Conservation (phyloP, 2,113 vertebrate genomes). For the Nestor notabilis region DNA sequence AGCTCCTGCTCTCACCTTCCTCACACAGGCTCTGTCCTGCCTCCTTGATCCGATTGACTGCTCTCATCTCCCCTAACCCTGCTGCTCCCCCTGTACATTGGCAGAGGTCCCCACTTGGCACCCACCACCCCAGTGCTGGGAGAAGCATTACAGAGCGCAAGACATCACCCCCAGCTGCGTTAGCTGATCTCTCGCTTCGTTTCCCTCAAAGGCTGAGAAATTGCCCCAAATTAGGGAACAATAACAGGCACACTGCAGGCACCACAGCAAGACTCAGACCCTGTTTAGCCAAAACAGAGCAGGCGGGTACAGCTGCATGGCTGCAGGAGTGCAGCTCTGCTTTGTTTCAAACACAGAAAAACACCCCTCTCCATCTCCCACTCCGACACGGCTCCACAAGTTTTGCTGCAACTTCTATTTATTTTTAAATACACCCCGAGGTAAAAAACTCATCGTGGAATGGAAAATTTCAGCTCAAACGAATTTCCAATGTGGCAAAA, state of each 20-base stretch:
- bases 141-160: background rate
- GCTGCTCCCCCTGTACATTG: background rate
- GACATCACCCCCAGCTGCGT: fast-evolving
- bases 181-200: background rate
- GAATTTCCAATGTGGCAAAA: background rate
- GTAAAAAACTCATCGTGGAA: background rate
- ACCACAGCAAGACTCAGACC: background rate
- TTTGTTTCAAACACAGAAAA: background rate
- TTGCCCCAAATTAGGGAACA: background rate
- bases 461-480: conserved; percentile 23
- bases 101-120: background rate
- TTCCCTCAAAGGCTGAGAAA: background rate
- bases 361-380: background rate
- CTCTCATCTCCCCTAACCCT: too few relatives aligned
- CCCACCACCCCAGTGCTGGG: fast-evolving
- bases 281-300: background rate
- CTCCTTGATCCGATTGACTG: background rate
- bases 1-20: background rate
- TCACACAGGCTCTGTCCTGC: background rate
- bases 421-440: background rate
- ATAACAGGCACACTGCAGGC: background rate
- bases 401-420: background rate
- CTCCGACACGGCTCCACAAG: fast-evolving
- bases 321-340: background rate
- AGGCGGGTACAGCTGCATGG: background rate